Conservation (phyloP, 2,888 invertebrate genomes). For the Coronaproctus castanopsis region DNA sequence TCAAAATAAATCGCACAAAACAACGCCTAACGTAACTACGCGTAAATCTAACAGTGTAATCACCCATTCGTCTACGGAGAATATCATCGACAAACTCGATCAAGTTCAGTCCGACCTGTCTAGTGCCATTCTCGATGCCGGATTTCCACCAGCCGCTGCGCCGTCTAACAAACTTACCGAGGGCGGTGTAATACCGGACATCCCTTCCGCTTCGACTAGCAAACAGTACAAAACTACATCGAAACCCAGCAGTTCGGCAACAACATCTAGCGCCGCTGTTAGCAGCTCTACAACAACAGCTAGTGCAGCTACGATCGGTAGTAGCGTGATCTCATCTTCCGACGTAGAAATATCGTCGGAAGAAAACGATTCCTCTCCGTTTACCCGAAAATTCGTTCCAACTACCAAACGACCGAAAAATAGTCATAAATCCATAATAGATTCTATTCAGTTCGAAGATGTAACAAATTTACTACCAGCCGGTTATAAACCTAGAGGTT, state of each 20-base stretch:
- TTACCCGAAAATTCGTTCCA: constrained; percentile 21
- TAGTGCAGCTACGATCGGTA: constrained; percentile 29
- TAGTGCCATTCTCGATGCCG: constrained; percentile 50
- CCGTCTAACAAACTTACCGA: neutral
- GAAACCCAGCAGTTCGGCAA: neutral
- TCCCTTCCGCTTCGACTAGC: constrained; percentile 11
- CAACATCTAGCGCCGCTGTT: neutral
- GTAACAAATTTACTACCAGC: constrained; percentile 34
- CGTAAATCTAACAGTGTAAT: constrained; percentile 17
- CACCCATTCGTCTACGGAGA: constrained; percentile 43
- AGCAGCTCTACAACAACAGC: constrained; percentile 28
- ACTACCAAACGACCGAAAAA: constrained; percentile 20
- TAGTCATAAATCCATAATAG: constrained; percentile 20
- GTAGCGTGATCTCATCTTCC: constrained; percentile 2
- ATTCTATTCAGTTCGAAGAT: constrained; percentile 23
- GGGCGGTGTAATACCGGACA: constrained; percentile 1
- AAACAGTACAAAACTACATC: no score
- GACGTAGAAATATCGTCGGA: constrained; percentile 13
- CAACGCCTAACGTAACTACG: constrained; percentile 4
- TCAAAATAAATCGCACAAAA: constrained; percentile 8
- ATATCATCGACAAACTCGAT: constrained; percentile 67
- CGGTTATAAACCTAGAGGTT: constrained; percentile 30
- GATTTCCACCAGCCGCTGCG: constrained; percentile 29
- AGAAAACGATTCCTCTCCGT: constrained; percentile 14
- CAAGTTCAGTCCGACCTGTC: constrained; percentile 66